Evolutionary conservation across 2,113 vertebrate genomes (phyloP).

Genomic region (Garra rufa): DNA sequence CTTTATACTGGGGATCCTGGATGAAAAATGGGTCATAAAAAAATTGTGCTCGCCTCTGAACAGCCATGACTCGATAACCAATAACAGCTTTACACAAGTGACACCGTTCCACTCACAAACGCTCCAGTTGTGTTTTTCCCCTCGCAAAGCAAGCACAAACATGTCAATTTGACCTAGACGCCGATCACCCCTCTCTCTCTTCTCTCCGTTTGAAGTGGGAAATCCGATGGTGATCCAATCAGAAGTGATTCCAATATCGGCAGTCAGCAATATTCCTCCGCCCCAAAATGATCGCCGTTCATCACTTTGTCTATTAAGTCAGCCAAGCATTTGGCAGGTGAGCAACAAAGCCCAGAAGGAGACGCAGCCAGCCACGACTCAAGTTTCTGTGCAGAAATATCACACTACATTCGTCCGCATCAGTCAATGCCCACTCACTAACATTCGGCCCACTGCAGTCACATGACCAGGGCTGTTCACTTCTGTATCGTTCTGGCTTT

Average conservation of each 20-base stretch:
- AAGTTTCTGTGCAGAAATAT: slow-evolving; percentile 43
- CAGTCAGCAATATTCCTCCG: slow-evolving; percentile 56
- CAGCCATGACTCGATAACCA: slow-evolving; percentile 43
- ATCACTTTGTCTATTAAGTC: slow-evolving; percentile 63
- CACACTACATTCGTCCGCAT: slow-evolving; percentile 47
- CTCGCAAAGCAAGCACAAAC: slow-evolving; percentile 43
- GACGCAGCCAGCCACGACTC: background rate
- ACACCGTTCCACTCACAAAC: background rate
- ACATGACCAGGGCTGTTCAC: background rate
- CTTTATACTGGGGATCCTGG: slow-evolving; percentile 46
- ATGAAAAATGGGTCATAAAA: slow-evolving; percentile 50
- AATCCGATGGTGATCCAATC: slow-evolving; percentile 65
- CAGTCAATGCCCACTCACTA: slow-evolving; percentile 50
- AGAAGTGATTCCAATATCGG: slow-evolving; percentile 56
- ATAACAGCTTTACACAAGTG: slow-evolving; percentile 34
- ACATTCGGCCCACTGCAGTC: background rate
- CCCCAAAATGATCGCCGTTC: slow-evolving; percentile 58
- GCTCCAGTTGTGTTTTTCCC: slow-evolving; percentile 21
- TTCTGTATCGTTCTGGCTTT: background rate
- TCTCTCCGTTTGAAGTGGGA: slow-evolving; percentile 45
- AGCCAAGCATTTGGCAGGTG: slow-evolving; percentile 59
- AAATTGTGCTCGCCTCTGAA: slow-evolving; percentile 23
- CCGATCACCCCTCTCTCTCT: slow-evolving; percentile 13
- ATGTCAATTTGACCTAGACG: slow-evolving; percentile 53
- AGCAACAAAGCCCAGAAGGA: slow-evolving; percentile 39